These are phyloP conservation scores for Reinhardtius hippoglossoides DNA, from an alignment of 2,113 vertebrate species.

Conservation along the genomic window DNA sequence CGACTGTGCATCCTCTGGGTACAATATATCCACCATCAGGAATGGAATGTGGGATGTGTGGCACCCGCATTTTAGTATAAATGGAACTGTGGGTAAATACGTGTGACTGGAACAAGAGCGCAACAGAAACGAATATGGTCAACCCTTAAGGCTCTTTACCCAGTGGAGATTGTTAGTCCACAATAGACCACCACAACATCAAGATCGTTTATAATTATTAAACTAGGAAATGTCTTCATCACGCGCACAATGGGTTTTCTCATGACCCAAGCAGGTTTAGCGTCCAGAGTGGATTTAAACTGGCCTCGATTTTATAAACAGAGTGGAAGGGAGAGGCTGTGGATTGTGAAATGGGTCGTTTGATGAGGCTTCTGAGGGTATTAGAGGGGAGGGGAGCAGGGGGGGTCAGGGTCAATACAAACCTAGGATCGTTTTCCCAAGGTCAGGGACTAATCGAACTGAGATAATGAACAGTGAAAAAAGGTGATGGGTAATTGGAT, in stretches of 20 bases:
- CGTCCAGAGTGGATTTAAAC: conserved; percentile 10
- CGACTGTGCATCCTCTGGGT: no score
- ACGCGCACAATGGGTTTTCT: background rate
- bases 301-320: background rate
- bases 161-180: background rate
- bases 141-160: no score
- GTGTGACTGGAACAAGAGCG: no score
- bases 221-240: background rate
- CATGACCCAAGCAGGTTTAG: background rate
- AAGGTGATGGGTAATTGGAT: conserved; percentile 41
- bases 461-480: conserved; percentile 55
- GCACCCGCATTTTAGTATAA: no score
- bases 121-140: no score
- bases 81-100: no score
- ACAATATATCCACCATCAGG: no score
- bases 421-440: conserved; percentile 56
- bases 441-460: conserved; percentile 64
- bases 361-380: conserved; percentile 57
- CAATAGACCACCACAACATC: background rate
- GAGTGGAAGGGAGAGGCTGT: background rate
- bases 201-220: background rate
- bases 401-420: conserved; percentile 68
- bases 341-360: conserved; percentile 39
- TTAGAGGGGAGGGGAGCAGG: conserved; percentile 35
- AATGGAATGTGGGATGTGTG: no score